Evolutionary conservation across 1,140 invertebrate genomes (phyloP), one percentile per base, ranked within the genome.

Genomic region (Amphibalanus amphitrite): DNA sequence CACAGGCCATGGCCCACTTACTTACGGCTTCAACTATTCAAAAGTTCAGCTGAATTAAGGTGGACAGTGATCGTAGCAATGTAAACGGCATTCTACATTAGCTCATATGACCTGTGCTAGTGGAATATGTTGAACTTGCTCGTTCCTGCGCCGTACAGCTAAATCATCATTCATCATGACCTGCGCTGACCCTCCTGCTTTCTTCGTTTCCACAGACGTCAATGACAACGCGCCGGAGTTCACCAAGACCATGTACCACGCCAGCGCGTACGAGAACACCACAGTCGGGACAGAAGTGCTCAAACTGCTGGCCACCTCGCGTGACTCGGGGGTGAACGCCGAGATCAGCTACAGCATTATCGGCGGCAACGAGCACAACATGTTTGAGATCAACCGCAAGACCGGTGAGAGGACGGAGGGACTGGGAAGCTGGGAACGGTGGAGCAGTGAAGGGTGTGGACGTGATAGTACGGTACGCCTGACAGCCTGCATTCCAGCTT

Each of bases 151-250:
- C n/a, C n/a, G n/a, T 23, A 15, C 0, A 67, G 28, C 26, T 29
- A 3, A 23, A 10, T 73, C 0, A 69, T 8, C 23, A 26, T 33
- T 69, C 15, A 67, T 28, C 25, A 29, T 26, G 0, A 38, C 17
- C 38, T 8, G 38, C 6, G n/a, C n/a, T 38, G 38, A 38, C 17
- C 6, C 17, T 8, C 17, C 6, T 38, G 17, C 17, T 6, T 38
- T 38, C 6, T 17, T 38, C 6, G 6, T 38, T 38, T 38, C 17
- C 38, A 38, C 90, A 75, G 90, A 95, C 80, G 89, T 95, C 47
- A 95, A 95, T 79, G 92, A 95, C 79, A 95, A 95, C 83, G 91
- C 92, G 67, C 93, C 93, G n/a, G 90, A 92, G 80, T 96, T 95
- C 79, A 86, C 87, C 47, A 86, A 86, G 29, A 87, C 87, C 75